Base-by-base conservation (phyloP, 2,888 invertebrate genomes). In the Pristionchus exspectatus region DNA sequence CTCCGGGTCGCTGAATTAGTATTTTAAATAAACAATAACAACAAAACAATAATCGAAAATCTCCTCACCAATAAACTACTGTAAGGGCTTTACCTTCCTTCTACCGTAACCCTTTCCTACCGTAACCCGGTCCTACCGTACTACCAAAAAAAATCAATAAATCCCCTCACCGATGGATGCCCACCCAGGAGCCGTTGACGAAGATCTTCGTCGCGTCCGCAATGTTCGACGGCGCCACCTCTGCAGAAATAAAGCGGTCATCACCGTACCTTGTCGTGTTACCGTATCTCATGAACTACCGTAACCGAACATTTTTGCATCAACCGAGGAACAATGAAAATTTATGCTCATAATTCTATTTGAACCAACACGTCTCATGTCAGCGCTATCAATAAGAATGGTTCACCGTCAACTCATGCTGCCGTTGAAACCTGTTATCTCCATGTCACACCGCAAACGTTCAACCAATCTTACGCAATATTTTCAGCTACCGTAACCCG, bases 161-260 rank as follows among this genome's bases (percentile, higher is more conserved):
- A 33, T 33, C 2, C 69, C 69, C 72, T 38, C 44, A 87, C 21
- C 94, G 91, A 90, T 95, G 95, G 94, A 99, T 98, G 89, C 99
- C 99, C 90, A 97, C 97, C 99, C 99, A 99, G 95, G 99, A 98
- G 63, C 99, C 99, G 95, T 99, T 99, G 0, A 99, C 99, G 96
- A 99, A 99, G 95, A 99, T 99, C 96, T 99, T 99, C 0, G 99
- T 99, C 0, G 99, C 98, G 96, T 98, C 98, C 21, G 98, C 98
- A 95, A 99, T 99, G 2, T 99, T 98, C 30, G 98, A 98, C 0
- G 99, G 99, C 0, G 99, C 98, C 92, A 99, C 99, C 97, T 99
- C 99, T 93, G 86, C n/a, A 91, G 89, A 54, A 18, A 74, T 30
- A 18, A 16, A 30, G 9, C 4, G 38, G 14, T 54, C 24, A 30